A percentile compares a stretch with the other conserved stretches of the same genome.
Conservation (phyloP, 1,140 invertebrate species). For the Drosophila biarmipes region DNA sequence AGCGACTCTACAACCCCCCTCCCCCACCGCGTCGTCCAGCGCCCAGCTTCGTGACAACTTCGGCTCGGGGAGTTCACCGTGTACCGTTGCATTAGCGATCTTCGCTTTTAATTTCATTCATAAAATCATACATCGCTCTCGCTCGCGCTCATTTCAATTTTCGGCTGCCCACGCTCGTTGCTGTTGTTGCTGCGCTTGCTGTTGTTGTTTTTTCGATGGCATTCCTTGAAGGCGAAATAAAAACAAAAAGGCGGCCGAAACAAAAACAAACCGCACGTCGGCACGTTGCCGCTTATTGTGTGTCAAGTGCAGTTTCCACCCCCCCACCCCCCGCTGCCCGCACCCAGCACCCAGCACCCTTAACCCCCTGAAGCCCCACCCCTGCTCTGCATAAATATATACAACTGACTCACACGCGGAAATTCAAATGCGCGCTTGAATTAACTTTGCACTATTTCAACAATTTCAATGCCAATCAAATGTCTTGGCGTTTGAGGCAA, state of each 20-base stretch:
- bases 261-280: slow-evolving; percentile 43
- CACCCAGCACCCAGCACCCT: too few relatives aligned
- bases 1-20: not conserved
- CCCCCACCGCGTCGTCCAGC: not conserved
- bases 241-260: slow-evolving; percentile 7
- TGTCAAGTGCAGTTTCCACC: slow-evolving; percentile 37
- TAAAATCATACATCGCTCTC: slow-evolving; percentile 57
- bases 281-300: slow-evolving; percentile 48
- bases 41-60: slow-evolving; percentile 11
- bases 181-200: slow-evolving; percentile 13
- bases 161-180: slow-evolving; percentile 10
- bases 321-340: too few relatives aligned
- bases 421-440: slow-evolving; percentile 37
- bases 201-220: slow-evolving; percentile 25
- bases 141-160: slow-evolving; percentile 40
- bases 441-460: slow-evolving; percentile 31
- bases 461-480: slow-evolving; percentile 33
- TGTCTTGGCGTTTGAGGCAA: slow-evolving; percentile 7
- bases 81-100: slow-evolving; percentile 34
- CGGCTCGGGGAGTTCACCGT: slow-evolving; percentile 1
- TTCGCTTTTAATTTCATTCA: slow-evolving; percentile 74
- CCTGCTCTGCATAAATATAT: not conserved
- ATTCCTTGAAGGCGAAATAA: slow-evolving; percentile 25
- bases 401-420: slow-evolving; percentile 31
- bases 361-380: not conserved